These are phyloP conservation scores for Sparidentex hasta DNA, from an alignment of 2,797 vertebrate species.

Conservation along the genomic window DNA sequence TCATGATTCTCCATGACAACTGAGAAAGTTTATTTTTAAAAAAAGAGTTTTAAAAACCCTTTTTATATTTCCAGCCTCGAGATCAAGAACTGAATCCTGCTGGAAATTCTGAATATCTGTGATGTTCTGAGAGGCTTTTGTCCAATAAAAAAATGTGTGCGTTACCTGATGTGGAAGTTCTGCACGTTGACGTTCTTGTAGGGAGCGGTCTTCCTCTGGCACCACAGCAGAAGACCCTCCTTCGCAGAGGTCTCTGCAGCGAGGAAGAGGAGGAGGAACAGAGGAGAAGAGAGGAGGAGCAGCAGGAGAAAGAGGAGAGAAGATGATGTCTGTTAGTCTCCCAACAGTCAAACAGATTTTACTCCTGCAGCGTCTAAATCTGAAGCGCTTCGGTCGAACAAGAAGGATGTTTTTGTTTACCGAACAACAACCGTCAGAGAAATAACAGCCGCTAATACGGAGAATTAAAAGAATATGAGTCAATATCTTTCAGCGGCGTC, in stretches of 20 bases:
- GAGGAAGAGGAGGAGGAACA: background rate
- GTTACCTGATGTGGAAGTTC: conserved; percentile 98
- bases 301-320: background rate
- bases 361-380: background rate
- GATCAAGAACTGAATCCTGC: background rate
- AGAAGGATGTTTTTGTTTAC: conserved; percentile 35
- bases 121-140: background rate
- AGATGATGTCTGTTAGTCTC: background rate
- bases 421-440: background rate
- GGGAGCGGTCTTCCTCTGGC: conserved; percentile 96
- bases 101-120: background rate
- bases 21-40: background rate
- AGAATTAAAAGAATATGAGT: conserved; percentile 1
- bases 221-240: conserved; percentile 95
- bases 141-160: background rate
- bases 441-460: background rate
- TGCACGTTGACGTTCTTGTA: conserved; percentile 98
- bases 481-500: background rate
- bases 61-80: background rate
- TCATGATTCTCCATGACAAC: background rate
- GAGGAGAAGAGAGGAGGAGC: background rate
- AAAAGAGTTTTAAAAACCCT: background rate
- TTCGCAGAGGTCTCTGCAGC: conserved; percentile 94
- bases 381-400: background rate
- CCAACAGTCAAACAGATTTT: background rate